Conservation (phyloP, 2,113 vertebrate genomes). For the human (Homo sapiens) region GRCh38 chr15:71082001-71082500, state of each 20-base stretch:
- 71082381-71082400: not conserved
- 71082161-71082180: not conserved
- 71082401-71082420: not conserved
- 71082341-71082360: not conserved
- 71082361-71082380: rapidly evolving
- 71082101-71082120: too few relatives aligned
- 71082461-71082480: not conserved
- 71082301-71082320: not conserved
- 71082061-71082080: not conserved
- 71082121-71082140: not conserved
- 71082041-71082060: rapidly evolving
- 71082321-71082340: not conserved
- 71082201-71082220: not conserved
- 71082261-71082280: not conserved
- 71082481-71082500: not conserved
- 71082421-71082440: rapidly evolving
- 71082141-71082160: not conserved
- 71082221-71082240: not conserved
- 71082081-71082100: not conserved
- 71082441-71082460: not conserved
- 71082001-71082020: not conserved
- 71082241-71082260: not conserved
- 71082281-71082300: not conserved
- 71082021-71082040: not conserved
- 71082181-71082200: not conserved